Evolutionary conservation across 23 tunicate species (phyloP), one percentile per base, ranked within the genome.

Genomic region (Phallusia fumigata): DNA sequence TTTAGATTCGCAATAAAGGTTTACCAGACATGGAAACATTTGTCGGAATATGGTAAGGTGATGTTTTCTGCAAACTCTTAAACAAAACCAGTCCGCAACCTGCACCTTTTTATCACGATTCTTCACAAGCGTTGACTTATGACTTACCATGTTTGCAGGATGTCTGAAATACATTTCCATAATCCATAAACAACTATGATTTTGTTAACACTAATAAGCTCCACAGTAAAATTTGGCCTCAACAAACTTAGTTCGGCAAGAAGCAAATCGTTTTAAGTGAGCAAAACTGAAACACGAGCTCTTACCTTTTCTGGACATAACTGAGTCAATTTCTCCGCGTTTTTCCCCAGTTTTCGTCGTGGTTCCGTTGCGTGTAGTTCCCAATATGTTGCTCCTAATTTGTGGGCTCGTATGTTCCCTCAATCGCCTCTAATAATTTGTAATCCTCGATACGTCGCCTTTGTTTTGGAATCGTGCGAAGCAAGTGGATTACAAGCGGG

Each of bases 241-340:
- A n/a, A n/a, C n/a, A n/a, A n/a, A n/a, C n/a, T n/a, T n/a, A n/a
- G n/a, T n/a, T n/a, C n/a, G n/a, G n/a, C n/a, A n/a, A n/a, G n/a
- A n/a, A 22, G 1, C 69, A 58, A 13, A 58, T 11, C 69, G 69
- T 58, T 58, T 8, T 13, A 58, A 58, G 2, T 58, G 13, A 21
- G 5, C 16, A 13, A 58, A 58, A 58, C 10, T 10, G 10, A 11
- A 58, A 58, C 13, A 13, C 28, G 13, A 1, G 1, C 11, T 6
- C 28, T 1, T 58, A 58, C 69, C 69, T 58, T 58, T 58, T 58
- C 69, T 58, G 69, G 69, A 58, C 69, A 58, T 58, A 58, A 58
- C 69, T 22, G 69, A 58, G 69, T 58, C 11, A 16, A 58, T 58
- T 21, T 22, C 28, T 24, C 16, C 15, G 26, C 28, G 28, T 22